phyloP scores from a whole-genome alignment of 2,888 invertebrate species.

The Drosophila antonietae region DNA sequence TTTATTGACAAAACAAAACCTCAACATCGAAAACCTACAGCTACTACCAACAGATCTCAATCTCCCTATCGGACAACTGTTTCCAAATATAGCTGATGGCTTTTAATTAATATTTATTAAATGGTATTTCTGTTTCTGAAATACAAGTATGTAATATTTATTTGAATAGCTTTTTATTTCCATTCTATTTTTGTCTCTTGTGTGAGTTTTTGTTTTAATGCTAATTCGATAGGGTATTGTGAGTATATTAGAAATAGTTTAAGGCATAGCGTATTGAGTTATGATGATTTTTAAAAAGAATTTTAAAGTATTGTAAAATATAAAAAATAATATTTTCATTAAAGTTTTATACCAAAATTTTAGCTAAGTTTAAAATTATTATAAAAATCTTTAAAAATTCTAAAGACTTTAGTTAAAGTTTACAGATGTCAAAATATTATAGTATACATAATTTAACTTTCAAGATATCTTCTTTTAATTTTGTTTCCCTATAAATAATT shows the following conservation, averaged over 20 bases:
- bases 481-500: too few species aligned
- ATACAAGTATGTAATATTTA: not conserved
- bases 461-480: too few species aligned
- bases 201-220: not conserved
- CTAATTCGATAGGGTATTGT: not conserved
- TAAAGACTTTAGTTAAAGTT: too few species aligned
- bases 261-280: too few species aligned
- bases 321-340: too few species aligned
- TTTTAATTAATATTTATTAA: constrained; percentile 8
- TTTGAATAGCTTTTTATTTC: not conserved
- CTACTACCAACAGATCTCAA: not conserved
- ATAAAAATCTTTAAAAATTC: too few species aligned
- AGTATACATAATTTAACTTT: too few species aligned
- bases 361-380: too few species aligned
- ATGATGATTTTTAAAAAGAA: too few species aligned
- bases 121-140: not conserved
- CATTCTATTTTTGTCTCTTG: not conserved
- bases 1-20: constrained; percentile 3
- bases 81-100: not conserved
- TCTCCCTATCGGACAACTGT: not conserved
- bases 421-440: too few species aligned
- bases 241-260: not conserved
- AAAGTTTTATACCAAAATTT: too few species aligned
- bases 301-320: too few species aligned
- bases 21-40: not conserved